phyloP scores from a whole-genome alignment of 2,888 invertebrate genomes.

The Thymelicus acteon region DNA sequence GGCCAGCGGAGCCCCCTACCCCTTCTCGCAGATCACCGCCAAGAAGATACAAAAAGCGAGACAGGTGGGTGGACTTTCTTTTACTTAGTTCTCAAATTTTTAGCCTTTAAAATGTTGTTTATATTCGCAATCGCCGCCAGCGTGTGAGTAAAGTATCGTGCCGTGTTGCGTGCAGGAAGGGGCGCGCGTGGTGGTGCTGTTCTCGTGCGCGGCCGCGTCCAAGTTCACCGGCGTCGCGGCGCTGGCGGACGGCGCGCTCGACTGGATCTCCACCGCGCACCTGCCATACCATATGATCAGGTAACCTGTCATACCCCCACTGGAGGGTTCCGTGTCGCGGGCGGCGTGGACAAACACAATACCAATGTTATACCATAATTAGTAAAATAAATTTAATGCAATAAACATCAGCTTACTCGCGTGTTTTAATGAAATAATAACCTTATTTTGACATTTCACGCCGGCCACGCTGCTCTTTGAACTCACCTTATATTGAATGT shows the following conservation, averaged over 20 bases:
- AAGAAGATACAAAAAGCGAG: conserved; percentile 85
- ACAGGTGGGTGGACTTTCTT: conserved; percentile 73
- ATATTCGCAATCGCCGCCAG: too few species aligned
- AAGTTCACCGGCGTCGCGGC: conserved; percentile 69
- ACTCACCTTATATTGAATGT: too few species aligned
- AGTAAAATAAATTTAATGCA: too few species aligned
- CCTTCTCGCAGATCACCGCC: conserved; percentile 85
- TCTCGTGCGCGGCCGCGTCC: conserved; percentile 64
- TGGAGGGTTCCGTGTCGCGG: too few species aligned
- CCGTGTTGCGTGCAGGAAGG: conserved; percentile 57
- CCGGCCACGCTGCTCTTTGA: too few species aligned
- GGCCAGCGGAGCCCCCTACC: conserved; percentile 78
- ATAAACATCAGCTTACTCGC: too few species aligned
- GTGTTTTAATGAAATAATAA: too few species aligned
- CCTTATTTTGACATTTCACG: too few species aligned
- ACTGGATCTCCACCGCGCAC: conserved; percentile 66
- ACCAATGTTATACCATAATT: too few species aligned
- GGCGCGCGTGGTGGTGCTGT: conserved; percentile 64
- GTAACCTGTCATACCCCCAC: conserved; percentile 45
- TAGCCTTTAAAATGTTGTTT: too few species aligned
- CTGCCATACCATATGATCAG: conserved; percentile 68
- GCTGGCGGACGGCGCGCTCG: conserved; percentile 56
- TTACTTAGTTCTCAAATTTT: not conserved
- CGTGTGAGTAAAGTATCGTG: too few species aligned
- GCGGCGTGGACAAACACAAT: too few species aligned